Base-by-base conservation (phyloP, 2,797 vertebrate genomes). In the Lateolabrax maculatus region DNA sequence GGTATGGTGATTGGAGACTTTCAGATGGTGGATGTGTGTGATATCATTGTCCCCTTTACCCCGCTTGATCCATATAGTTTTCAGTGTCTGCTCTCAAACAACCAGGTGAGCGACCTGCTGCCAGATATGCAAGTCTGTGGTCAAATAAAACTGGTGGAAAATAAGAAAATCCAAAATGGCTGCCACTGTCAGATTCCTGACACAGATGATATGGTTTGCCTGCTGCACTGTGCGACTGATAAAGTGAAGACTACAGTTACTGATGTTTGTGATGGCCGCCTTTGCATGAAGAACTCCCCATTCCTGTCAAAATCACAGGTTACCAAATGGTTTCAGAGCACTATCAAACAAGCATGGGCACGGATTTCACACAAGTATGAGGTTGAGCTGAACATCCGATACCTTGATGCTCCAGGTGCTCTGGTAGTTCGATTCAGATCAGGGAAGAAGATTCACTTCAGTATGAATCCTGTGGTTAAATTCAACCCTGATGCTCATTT, bases 311-410 rank as follows among this genome's bases (percentile, higher is more conserved):
- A 94, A 1, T 75, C 93, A 27, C 93, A 94, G 72, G 96, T 98
- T 18, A 95, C 95, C 91, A 96, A 93, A 64, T 98, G 97, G 98
- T 98, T 99, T 89, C 96, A 96, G 82, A 93, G 83, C 0, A 94
- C 93, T 0, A 81, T 97, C 68, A 97, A 94, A 84, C 94, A 95
- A 84, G 96, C 97, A 8, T 99, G 98, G 98, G 94, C 90, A 29
- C 90, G 92, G 76, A 98, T 97, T n/a, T 96, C 97, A 52, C 97
- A 97, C 78, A 98, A 97, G 71, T 99, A 98, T 0, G 96, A 97
- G 57, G 97, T 98, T 19, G 97, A 97, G 82, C 93, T 99, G 39
- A 92, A 87, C 43, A 97, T 97, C 52, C 89, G 87, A 53, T 94
- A 95, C 48, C 78, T 94, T 12, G 93, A 95, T 57, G 93, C 88